Base-by-base conservation (phyloP, 2,888 invertebrate species). In the Drosophila melanosoma region DNA sequence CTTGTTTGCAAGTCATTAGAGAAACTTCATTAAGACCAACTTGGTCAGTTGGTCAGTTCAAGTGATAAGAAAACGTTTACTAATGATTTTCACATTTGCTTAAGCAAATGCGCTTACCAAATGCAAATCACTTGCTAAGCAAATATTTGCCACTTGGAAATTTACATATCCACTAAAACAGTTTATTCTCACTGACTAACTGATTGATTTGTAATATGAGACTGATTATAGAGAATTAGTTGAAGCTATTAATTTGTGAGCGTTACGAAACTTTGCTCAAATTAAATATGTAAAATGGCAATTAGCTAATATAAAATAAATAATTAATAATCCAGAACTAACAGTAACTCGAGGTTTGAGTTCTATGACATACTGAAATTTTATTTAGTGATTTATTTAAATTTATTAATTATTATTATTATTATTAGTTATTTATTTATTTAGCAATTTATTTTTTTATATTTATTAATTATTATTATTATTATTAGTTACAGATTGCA, bases 1-100 rank as follows among this genome's bases (percentile, higher is more conserved):
- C 64, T 78, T 80, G 77, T 75, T 69, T 74, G 71, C 66, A 71
- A 83, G 83, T 83, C 86, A 83, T 83, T 83, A 83, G 68, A 72
- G 49, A 66, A 61, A 58, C 67, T 76, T 71, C 76, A 76, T 76
- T 76, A 71, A 61, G 29, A 42, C 48, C 38, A 53, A 53, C 17
- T 61, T 65, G 61, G 61, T 61, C 26, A 26, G 20, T 29, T 73
- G 74, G 74, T 57, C 74, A 74, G 56, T 40, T 60, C 11, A 57
- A 40, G 29, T 57, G 63, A 70, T 75, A 53, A 63, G 40, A 15
- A 17, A 62, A 40, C 42, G 29, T 33, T 29, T 45, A 23, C 75
- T 75, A 75, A 75, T 75, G 75, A 62, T 66, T 51, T 17, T 40
- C 45, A 35, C 35, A 62, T 45, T 72, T 72, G 36, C 8, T 11